Evolutionary conservation across 2,888 invertebrate species (phyloP), one percentile per base, ranked within the genome.

Genomic region (Branchinecta sandiegonensis): DNA sequence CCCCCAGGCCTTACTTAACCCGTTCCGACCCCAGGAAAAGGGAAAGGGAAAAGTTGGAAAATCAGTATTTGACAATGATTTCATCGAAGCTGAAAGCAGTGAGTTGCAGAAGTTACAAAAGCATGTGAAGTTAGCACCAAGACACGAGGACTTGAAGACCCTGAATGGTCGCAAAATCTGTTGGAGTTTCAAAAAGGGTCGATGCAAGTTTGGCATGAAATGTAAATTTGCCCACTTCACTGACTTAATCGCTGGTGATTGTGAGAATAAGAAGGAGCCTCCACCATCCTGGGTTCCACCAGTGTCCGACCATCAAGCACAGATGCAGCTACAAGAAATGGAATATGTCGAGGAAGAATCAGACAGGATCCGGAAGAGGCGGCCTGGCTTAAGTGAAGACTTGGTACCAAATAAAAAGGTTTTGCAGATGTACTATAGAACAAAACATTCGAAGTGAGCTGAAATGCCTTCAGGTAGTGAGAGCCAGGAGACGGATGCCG

Each of bases 191-290:
- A 82, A 90, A 50, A 92, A 91, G 77, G 93, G 94, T 1, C 83
- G 87, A 47, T 94, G 94, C 77, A 83, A 90, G 67, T 93, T 92
- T 79, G 94, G 94, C 0, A 90, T 90, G 75, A 91, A 89, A 75
- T 94, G 94, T 77, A 89, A 89, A 73, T 94, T 87, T 78, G 92
- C 91, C 0, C 94, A 94, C 77, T 92, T 91, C 75, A 89, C 90
- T 0, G 92, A 93, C 77, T 80, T 91, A 14, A 66, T 70, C 23
- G 14, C n/a, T n/a, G 23, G 23, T 10, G 63, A 56, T 23, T 56
- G 63, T 10, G 63, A 56, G 23, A 56, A 23, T 56, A 56, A 10
- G 63, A n/a, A 37, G 37, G 37, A 37, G 37, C 37, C 37, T 5
- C 37, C 37, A 37, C 37, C 37, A 6, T 37, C 37, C 4, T 37